phyloP scores from a whole-genome alignment of 2,113 vertebrate genomes.

The Hemibagrus wyckioides region DNA sequence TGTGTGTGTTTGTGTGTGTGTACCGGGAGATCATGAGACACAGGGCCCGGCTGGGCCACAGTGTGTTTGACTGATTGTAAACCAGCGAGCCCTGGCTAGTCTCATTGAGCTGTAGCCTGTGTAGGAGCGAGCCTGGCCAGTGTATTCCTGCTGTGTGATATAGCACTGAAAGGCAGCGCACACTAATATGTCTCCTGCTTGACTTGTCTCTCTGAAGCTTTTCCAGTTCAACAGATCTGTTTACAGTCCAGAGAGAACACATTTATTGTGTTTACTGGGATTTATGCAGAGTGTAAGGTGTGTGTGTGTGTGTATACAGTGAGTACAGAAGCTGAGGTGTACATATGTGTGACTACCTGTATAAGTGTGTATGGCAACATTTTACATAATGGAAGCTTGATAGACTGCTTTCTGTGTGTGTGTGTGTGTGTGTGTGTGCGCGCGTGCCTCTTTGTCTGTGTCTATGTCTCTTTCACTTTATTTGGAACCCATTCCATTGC shows the following conservation, averaged over 20 bases:
- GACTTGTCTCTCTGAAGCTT: constrained; percentile 64
- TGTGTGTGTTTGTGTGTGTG: not conserved
- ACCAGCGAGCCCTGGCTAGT: constrained; percentile 73
- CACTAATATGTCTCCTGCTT: constrained; percentile 63
- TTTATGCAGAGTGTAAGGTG: constrained; percentile 56
- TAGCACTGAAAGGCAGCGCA: constrained; percentile 54
- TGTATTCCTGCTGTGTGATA: constrained; percentile 49
- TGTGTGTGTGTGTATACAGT: constrained; percentile 55
- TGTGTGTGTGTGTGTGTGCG: constrained; percentile 50
- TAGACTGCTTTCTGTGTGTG: constrained; percentile 40
- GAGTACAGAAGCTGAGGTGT: constrained; percentile 2
- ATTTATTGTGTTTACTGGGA: constrained; percentile 70
- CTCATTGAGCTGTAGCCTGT: constrained; percentile 62
- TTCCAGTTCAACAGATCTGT: constrained; percentile 62
- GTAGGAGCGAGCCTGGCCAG: constrained; percentile 42
- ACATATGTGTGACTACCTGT: constrained; percentile 3
- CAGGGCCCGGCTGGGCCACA: constrained; percentile 25
- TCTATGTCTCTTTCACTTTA: constrained; percentile 46
- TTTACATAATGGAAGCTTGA: constrained; percentile 23
- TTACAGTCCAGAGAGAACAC: constrained; percentile 67
- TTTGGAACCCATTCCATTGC: not conserved
- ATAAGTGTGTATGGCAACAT: constrained; percentile 8
- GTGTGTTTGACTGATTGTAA: constrained; percentile 78
- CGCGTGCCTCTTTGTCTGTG: not conserved
- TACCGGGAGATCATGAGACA: constrained; percentile 57